Evolutionary conservation across 2,113 vertebrate genomes (phyloP).

Genomic region (Elephas maximus): DNA sequence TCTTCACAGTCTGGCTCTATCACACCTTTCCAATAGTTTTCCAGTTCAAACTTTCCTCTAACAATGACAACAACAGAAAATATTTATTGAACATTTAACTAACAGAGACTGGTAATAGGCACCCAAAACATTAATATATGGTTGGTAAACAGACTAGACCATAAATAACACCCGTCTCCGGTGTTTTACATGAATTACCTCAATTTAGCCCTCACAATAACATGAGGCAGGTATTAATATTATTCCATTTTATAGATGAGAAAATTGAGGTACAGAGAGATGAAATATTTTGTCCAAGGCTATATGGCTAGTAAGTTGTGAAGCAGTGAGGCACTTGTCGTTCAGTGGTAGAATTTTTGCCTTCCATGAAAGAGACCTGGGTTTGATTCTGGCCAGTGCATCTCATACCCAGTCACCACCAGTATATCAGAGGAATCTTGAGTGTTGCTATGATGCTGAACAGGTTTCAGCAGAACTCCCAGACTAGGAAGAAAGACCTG

Average conservation of each 20-base stretch:
- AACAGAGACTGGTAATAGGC: neutral
- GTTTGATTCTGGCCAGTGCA: neutral
- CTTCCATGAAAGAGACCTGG: neutral
- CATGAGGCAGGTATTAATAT: neutral
- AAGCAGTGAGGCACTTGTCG: neutral
- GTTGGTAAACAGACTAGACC: neutral
- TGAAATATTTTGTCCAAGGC: neutral
- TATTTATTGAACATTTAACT: neutral
- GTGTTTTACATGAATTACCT: neutral
- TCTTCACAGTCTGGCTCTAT: neutral
- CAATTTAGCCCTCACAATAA: neutral
- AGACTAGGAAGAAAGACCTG: neutral
- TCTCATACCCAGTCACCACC: too few species aligned
- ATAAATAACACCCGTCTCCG: neutral
- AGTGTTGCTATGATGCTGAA: neutral
- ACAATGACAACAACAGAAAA: neutral
- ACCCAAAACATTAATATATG: neutral
- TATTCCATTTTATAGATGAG: neutral
- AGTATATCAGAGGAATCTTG: neutral
- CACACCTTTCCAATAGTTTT: neutral
- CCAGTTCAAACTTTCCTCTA: slow-evolving; percentile 23
- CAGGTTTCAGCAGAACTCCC: neutral
- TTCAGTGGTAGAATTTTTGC: neutral
- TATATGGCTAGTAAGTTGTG: neutral
- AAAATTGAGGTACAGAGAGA: neutral